These are phyloP conservation scores for Apocrypta bakeri DNA, from an alignment of 1,140 invertebrate species.

Conservation along the genomic window DNA sequence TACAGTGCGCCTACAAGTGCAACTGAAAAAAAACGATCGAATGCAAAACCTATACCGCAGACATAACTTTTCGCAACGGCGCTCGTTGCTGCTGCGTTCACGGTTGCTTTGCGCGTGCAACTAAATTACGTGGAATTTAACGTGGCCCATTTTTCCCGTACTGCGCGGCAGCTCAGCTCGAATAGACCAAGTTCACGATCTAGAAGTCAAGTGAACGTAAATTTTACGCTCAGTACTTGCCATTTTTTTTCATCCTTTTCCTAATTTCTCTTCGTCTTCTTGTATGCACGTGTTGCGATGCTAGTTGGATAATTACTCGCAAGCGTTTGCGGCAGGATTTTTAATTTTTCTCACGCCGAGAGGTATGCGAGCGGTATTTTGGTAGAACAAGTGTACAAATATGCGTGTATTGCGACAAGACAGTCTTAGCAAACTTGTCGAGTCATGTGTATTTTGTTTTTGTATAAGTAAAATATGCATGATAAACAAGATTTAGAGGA, in stretches of 20 bases:
- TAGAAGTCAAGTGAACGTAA: conserved; percentile 2
- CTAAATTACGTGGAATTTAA: background rate
- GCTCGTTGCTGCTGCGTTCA: background rate
- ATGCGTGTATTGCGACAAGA: background rate
- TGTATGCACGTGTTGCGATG: background rate
- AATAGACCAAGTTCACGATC: conserved; percentile 1
- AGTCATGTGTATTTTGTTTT: background rate
- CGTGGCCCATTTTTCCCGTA: background rate
- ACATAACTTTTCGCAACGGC: background rate
- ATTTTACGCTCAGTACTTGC: background rate
- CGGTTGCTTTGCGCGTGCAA: background rate
- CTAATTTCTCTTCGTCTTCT: too few species aligned
- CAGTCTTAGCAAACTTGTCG: background rate
- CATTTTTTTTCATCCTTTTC: background rate
- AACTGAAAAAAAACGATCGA: background rate
- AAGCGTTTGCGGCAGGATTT: background rate
- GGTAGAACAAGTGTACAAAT: background rate
- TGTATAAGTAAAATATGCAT: background rate
- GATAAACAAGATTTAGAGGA: too few species aligned
- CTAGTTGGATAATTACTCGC: background rate
- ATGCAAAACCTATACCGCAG: background rate
- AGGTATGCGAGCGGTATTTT: too few species aligned
- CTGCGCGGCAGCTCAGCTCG: background rate
- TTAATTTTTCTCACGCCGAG: background rate
- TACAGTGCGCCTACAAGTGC: too few species aligned